Base-by-base conservation (phyloP, 1,140 invertebrate genomes). In the Zaprionus inermis region DNA sequence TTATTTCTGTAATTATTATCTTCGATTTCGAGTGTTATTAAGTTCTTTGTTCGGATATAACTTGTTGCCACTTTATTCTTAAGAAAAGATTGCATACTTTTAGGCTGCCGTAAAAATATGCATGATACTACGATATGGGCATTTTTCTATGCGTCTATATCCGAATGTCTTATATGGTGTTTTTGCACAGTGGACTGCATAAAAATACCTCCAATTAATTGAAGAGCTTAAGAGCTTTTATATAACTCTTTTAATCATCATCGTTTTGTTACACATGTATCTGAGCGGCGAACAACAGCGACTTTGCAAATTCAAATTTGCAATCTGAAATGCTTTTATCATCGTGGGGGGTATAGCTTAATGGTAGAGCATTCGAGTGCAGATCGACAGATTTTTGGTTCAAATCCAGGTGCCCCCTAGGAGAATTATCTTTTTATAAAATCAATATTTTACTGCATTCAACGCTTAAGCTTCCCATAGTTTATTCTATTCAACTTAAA, bases 81-180 rank as follows among this genome's bases (percentile, higher is more conserved):
- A 0, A 6, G 24, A 41, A 57, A 28, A 0, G 11, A 14, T 44
- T 24, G 70, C 64, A 79, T 72, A 78, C 44, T 78, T 70, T 63
- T 44, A 51, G 70, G 78, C 56, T 3, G 12, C 0, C 0, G 0
- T 18, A 51, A 51, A 38, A 51, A 5, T 11, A 6, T 10, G 7
- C 1, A 41, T 28, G 38, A 41, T 7, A 3, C 10, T 34, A n/a
- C n/a, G n/a, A n/a, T n/a, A 5, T 10, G 11, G 36, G 14, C 14
- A n/a, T 38, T n/a, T 36, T 36, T 36, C 4, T 14, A 0, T 0
- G 1, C 11, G 5, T 36, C 0, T 12, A 14, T 5, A 12, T 36
- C 4, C 6, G n/a, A 38, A 38, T 38, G 0, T 14, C 2, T 36
- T 1, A n/a, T 36, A 12, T 6, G 1, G 12, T n/a, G 14, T 14